These are phyloP conservation scores for Nomada goodeniana DNA, from an alignment of 2,888 invertebrate genomes.

Conservation along the genomic window DNA sequence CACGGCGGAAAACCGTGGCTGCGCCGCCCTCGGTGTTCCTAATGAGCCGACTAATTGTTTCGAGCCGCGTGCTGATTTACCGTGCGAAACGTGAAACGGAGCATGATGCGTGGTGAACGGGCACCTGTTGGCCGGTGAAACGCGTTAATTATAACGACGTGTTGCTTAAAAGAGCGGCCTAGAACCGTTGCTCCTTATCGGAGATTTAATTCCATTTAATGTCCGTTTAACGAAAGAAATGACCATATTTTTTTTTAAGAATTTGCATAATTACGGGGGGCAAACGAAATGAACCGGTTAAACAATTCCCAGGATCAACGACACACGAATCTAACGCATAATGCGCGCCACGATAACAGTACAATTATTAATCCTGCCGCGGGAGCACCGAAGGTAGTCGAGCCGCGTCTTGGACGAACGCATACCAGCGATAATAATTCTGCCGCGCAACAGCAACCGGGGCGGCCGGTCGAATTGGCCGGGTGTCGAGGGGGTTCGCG, in stretches of 20 bases:
- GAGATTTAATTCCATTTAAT: too few species aligned
- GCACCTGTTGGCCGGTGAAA: not conserved
- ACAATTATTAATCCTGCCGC: not conserved
- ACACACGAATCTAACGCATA: not conserved
- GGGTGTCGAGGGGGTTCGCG: slow-evolving; percentile 53
- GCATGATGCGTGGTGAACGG: not conserved
- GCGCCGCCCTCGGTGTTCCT: slow-evolving; percentile 54
- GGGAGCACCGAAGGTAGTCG: not conserved
- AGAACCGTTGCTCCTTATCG: not conserved
- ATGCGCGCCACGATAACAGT: not conserved
- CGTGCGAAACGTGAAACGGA: slow-evolving; percentile 60
- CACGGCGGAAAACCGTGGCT: slow-evolving; percentile 52
- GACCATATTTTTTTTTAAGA: too few species aligned
- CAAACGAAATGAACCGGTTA: too few species aligned
- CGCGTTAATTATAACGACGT: slow-evolving; percentile 37
- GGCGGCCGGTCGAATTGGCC: slow-evolving; percentile 25
- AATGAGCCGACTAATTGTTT: slow-evolving; percentile 73
- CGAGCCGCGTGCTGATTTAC: slow-evolving; percentile 67
- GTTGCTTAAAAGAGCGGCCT: slow-evolving; percentile 3
- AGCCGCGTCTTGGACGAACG: slow-evolving; percentile 2
- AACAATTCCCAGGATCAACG: too few species aligned
- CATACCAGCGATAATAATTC: slow-evolving; percentile 19
- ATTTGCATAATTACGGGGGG: too few species aligned
- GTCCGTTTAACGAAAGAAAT: too few species aligned
- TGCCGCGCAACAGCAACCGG: not conserved